Evolutionary conservation across 2,113 vertebrate species (phyloP).

Genomic region (Macheiramphus alcinus): DNA sequence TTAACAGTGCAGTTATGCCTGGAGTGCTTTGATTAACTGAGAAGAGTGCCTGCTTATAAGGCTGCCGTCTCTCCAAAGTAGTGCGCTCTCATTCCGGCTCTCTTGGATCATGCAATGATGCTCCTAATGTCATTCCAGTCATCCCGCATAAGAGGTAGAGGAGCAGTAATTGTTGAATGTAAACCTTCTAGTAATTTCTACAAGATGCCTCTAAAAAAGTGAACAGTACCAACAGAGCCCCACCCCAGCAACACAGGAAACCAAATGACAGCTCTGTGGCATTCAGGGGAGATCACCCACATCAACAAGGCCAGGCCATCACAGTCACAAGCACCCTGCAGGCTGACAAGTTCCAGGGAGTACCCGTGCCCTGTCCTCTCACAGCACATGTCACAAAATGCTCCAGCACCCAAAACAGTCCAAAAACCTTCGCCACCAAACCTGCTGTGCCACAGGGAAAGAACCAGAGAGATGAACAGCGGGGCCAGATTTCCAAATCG

Average conservation of each 20-base stretch:
- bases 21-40: not conserved
- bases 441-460: not conserved
- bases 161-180: not conserved
- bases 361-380: not conserved
- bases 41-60: not conserved
- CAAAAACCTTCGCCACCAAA: not conserved
- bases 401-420: not conserved
- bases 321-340: not conserved
- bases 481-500: not conserved
- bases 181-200: not conserved
- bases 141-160: not conserved
- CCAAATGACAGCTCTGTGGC: not conserved
- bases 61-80: not conserved
- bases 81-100: not conserved
- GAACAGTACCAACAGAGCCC: not conserved
- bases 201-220: not conserved
- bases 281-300: not conserved
- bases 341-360: not conserved
- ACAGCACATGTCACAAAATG: not conserved
- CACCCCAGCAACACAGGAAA: not conserved
- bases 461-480: not conserved
- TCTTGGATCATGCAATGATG: not conserved
- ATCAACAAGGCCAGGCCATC: not conserved
- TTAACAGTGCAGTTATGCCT: not conserved
- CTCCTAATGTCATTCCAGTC: not conserved